Conservation (phyloP, 2,888 invertebrate species). For the Cordilura impudica region DNA sequence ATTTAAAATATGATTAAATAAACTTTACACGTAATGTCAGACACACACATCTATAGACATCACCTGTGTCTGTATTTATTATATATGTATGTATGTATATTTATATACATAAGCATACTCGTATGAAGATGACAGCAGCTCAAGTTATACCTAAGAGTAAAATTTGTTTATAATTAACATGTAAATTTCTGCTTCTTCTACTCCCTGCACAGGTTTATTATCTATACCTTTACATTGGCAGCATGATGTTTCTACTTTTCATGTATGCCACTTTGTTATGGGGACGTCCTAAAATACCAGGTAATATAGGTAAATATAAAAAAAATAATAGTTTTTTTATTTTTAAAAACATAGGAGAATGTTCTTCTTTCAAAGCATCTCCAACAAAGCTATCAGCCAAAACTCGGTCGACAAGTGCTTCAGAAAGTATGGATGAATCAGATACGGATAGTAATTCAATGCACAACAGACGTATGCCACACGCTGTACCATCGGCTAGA, state of each 20-base stretch:
- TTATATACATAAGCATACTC: too few species aligned
- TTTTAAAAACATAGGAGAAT: conserved; percentile 4
- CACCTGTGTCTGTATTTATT: neutral
- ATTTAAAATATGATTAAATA: neutral
- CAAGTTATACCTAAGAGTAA: neutral
- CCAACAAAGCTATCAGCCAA: conserved; percentile 74
- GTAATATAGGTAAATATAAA: conserved; percentile 80
- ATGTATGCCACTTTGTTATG: conserved; percentile 89
- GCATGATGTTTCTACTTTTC: conserved; percentile 90
- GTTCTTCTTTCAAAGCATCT: conserved; percentile 68
- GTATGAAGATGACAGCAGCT: neutral
- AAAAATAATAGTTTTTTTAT: neutral
- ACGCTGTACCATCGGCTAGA: conserved; percentile 78
- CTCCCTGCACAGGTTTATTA: conserved; percentile 85
- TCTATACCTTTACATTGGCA: conserved; percentile 90
- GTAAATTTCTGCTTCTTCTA: conserved; percentile 39
- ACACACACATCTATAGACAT: neutral
- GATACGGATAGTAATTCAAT: conserved; percentile 78
- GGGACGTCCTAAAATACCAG: conserved; percentile 81
- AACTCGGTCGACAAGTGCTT: conserved; percentile 71
- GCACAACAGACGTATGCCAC: conserved; percentile 77
- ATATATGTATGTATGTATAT: too few species aligned
- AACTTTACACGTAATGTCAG: neutral
- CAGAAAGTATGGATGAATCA: conserved; percentile 82
- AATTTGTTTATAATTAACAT: conserved; percentile 46